Evolutionary conservation across 2,888 invertebrate genomes (phyloP), one percentile per base, ranked within the genome.

Genomic region (Yponomeuta sedellus): DNA sequence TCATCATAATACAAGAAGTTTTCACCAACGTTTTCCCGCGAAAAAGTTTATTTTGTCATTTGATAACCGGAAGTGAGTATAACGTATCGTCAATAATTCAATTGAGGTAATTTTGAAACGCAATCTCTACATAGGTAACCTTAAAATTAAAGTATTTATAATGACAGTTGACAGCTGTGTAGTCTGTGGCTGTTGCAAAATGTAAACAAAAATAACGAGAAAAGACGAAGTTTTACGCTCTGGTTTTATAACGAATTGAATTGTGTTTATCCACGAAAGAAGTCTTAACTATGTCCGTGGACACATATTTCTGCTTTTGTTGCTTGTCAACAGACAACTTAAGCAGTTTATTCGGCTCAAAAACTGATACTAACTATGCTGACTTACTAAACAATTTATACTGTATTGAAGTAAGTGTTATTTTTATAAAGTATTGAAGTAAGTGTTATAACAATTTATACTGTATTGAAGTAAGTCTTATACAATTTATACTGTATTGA

Each of bases 301-400:
- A 74, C 28, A 69, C 71, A 1, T 74, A 74, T 66, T 74, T 74
- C 66, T 74, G 74, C 25, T 73, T 74, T 34, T 74, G 73, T 59
- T 74, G 74, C 22, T 62, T 74, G 16, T 73, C 74, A 1, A 74
- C 74, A 10, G 70, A 71, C 56, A 73, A 73, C 52, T 68, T 74
- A 11, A 70, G 61, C 0, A 70, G 67, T 61, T 63, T 74, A 66
- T 71, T 68, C 44, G 66, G 63, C 61, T 65, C 63, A 12, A 66
- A 70, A 25, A 12, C 56, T 6, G 68, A 68, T 4, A 20, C 61
- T 61, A 70, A 69, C 39, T 70, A 68, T 58, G 66, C 67, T 19
- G 64, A 64, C 16, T 63, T 70, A 61, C 64, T 71, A 11, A 67
- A 64, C 28, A 67, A 70, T n/a, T 59, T 69, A 11, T 67, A 65